Evolutionary conservation across 1,140 invertebrate genomes (phyloP).

Genomic region (Leptonema lineaticorne): DNA sequence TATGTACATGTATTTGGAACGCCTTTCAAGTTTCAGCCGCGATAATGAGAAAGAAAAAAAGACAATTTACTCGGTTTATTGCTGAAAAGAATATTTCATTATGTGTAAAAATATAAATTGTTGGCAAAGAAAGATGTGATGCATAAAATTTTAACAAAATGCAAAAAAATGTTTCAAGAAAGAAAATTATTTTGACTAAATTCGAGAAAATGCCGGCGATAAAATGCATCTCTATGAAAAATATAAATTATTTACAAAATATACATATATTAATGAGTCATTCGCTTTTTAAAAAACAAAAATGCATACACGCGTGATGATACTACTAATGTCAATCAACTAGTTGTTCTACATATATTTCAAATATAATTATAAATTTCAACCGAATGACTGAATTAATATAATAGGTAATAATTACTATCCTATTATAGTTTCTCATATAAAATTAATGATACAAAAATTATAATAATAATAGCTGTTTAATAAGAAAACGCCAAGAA

Average conservation of each 20-base stretch:
- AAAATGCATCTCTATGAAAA: not conserved
- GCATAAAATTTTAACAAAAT: not conserved
- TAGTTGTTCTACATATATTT: not conserved
- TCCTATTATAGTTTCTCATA: no score
- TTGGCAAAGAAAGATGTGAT: no score
- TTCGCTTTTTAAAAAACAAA: not conserved
- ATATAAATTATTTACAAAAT: conserved; percentile 7
- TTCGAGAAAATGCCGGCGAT: not conserved
- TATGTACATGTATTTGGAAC: no score
- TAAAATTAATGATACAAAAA: no score
- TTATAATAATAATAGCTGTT: no score
- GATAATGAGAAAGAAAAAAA: no score
- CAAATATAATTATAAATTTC: not conserved
- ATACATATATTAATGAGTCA: not conserved
- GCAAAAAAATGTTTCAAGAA: not conserved
- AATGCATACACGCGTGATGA: not conserved
- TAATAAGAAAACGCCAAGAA: no score
- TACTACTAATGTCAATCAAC: not conserved
- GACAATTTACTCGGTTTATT: no score
- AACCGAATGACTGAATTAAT: not conserved
- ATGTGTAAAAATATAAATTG: no score
- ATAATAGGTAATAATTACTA: no score
- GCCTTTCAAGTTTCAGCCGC: no score
- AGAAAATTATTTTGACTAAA: not conserved
- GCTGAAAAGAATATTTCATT: no score